These are phyloP conservation scores for Phortica variegata DNA, from an alignment of 1,140 invertebrate species.

Conservation along the genomic window DNA sequence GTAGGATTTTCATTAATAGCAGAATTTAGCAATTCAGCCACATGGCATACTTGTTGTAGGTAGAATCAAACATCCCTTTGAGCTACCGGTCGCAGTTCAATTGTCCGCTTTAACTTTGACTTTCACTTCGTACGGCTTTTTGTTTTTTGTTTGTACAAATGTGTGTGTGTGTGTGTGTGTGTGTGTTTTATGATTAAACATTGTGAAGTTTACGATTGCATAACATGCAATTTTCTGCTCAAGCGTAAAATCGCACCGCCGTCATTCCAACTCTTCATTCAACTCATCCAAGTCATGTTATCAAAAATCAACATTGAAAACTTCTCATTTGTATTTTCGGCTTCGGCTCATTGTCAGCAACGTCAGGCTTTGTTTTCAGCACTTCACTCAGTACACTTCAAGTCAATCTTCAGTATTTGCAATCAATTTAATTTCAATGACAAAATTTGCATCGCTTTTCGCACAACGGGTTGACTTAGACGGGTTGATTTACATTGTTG, in stretches of 20 bases:
- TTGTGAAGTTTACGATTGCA: too few relatives aligned
- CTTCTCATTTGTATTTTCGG: conserved; percentile 15
- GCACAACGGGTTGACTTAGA: not conserved
- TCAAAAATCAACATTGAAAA: conserved; percentile 9
- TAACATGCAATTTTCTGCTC: too few relatives aligned
- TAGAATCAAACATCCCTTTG: conserved; percentile 26
- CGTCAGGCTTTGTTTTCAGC: conserved; percentile 2
- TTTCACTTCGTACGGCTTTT: conserved; percentile 2
- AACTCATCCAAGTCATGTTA: not conserved
- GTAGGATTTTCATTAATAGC: conserved; percentile 49
- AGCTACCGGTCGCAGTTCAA: conserved; percentile 29
- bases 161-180: too few relatives aligned
- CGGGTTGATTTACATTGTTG: not conserved
- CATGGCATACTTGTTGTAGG: not conserved
- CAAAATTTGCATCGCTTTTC: conserved; percentile 33
- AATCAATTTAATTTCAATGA: conserved; percentile 55
- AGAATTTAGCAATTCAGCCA: conserved; percentile 1
- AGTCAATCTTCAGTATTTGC: conserved; percentile 53
- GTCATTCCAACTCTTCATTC: too few relatives aligned
- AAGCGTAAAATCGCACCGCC: too few relatives aligned
- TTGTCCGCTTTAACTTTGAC: conserved; percentile 39
- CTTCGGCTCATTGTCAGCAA: conserved; percentile 13
- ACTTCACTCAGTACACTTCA: conserved; percentile 27
- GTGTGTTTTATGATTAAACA: too few relatives aligned
- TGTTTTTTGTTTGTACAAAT: too few relatives aligned